Evolutionary conservation across 2,888 invertebrate species (phyloP).

Genomic region (Melanargia galathea): DNA sequence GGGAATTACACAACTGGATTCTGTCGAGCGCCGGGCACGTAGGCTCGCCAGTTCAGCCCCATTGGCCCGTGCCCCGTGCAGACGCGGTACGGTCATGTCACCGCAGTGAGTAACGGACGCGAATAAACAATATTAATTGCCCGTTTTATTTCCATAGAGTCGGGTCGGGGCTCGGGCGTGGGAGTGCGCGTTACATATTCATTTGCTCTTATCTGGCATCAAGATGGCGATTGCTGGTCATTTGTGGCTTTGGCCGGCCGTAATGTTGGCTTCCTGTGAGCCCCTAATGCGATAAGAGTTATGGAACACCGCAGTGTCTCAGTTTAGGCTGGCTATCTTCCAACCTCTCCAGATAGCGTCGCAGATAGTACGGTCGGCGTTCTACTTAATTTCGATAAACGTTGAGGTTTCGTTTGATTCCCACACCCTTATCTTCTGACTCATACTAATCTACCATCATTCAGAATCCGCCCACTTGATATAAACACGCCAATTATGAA

Average conservation of each 20-base stretch:
- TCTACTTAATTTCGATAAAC: conserved; percentile 37
- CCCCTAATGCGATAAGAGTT: conserved; percentile 57
- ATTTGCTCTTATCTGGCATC: conserved; percentile 78
- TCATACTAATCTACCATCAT: conserved; percentile 66
- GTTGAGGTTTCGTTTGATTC: conserved; percentile 53
- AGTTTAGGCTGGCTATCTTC: conserved; percentile 71
- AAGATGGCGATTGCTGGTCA: conserved; percentile 66
- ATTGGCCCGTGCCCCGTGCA: conserved; percentile 47
- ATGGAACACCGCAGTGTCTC: conserved; percentile 56
- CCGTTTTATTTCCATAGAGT: conserved; percentile 66
- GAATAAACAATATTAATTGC: conserved; percentile 79
- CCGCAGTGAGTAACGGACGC: conserved; percentile 72
- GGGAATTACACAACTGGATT: conserved; percentile 78
- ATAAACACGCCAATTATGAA: conserved; percentile 29
- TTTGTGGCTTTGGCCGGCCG: conserved; percentile 59
- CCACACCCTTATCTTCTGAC: conserved; percentile 71
- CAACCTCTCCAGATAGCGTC: conserved; percentile 60
- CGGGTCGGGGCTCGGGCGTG: conserved; percentile 62
- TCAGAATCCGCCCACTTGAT: conserved; percentile 61
- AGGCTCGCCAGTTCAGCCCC: conserved; percentile 42
- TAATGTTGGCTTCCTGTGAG: conserved; percentile 31
- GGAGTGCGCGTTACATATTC: conserved; percentile 77
- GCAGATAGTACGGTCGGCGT: conserved; percentile 52
- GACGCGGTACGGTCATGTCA: conserved; percentile 57
- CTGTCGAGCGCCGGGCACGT: conserved; percentile 47